Conservation (phyloP, 2,888 invertebrate species). For the Incurvaria masculella region DNA sequence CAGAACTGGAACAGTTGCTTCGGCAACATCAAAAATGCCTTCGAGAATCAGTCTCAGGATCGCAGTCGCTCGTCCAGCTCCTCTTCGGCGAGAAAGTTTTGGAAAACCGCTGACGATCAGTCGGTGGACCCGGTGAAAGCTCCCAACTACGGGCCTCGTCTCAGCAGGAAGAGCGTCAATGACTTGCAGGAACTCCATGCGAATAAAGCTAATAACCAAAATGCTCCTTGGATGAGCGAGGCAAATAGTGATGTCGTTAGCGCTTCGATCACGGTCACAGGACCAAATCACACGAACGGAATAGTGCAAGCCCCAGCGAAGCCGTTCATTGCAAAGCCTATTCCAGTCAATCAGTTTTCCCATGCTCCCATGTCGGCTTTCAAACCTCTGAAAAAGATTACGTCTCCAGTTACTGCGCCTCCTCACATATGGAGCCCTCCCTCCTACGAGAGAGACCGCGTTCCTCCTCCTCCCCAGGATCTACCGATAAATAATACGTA, state of each 20-base stretch:
- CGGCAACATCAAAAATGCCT: constrained; percentile 77
- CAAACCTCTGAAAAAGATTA: constrained; percentile 55
- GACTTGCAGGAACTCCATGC: constrained; percentile 23
- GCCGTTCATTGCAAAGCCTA: constrained; percentile 54
- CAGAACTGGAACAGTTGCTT: constrained; percentile 78
- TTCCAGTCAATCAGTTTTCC: constrained; percentile 68
- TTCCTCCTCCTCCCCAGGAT: constrained; percentile 4
- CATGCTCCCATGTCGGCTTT: constrained; percentile 78
- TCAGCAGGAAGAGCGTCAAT: constrained; percentile 21
- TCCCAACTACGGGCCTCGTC: constrained; percentile 30
- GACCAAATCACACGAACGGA: constrained; percentile 4
- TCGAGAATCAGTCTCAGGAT: constrained; percentile 55
- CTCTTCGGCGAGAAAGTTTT: constrained; percentile 56
- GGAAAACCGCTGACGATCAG: constrained; percentile 58
- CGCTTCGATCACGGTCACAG: constrained; percentile 32
- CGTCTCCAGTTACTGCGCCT: constrained; percentile 33
- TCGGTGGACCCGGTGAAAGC: constrained; percentile 24
- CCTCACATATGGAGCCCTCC: constrained; percentile 46
- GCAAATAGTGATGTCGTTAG: constrained; percentile 35
- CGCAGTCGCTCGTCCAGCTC: constrained; percentile 41
- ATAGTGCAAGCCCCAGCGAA: constrained; percentile 23
- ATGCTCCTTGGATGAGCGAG: constrained; percentile 41
- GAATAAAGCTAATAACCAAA: constrained; percentile 33
- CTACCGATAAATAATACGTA: constrained; percentile 9
- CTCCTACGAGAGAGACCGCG: constrained; percentile 18